These are phyloP conservation scores for Teinopalpus imperialis DNA, from an alignment of 2,888 invertebrate species.

Conservation along the genomic window DNA sequence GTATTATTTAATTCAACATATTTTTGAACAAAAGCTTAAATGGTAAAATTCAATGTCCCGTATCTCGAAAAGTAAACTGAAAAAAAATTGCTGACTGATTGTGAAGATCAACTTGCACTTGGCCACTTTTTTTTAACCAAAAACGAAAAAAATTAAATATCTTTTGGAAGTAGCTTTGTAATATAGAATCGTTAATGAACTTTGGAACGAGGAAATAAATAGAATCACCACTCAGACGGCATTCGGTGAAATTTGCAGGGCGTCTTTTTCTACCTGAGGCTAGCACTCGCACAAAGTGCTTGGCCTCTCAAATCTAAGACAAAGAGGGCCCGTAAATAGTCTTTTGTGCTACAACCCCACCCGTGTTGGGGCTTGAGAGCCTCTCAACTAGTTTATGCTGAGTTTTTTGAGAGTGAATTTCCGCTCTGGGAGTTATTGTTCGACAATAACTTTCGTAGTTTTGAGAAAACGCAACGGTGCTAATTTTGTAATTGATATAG, in stretches of 20 bases:
- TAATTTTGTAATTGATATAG: conserved; percentile 14
- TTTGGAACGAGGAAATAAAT: conserved; percentile 10
- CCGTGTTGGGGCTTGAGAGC: conserved; percentile 39
- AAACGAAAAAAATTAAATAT: background rate
- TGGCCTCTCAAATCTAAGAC: conserved; percentile 52
- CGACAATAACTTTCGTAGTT: conserved; percentile 16
- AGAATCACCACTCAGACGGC: conserved; percentile 8
- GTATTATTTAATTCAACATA: too few species aligned
- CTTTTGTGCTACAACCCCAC: conserved; percentile 59
- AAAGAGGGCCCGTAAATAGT: conserved; percentile 66
- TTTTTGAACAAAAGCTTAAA: too few species aligned
- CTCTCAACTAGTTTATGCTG: conserved; percentile 57
- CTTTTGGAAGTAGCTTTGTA: background rate
- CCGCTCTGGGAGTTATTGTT: conserved; percentile 33
- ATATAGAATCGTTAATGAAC: conserved; percentile 8
- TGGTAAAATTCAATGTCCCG: too few species aligned
- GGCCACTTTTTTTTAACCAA: too few species aligned
- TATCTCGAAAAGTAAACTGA: too few species aligned
- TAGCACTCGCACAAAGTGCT: conserved; percentile 41
- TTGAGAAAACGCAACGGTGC: conserved; percentile 10
- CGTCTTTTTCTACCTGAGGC: conserved; percentile 39
- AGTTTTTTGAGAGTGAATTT: conserved; percentile 41
- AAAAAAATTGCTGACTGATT: too few species aligned
- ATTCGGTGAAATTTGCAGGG: conserved; percentile 25
- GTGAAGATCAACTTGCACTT: too few species aligned